Evolutionary conservation across 30 jellyfish, hydroid and myxozoan species (phyloP), one percentile per base, ranked within the genome.

Genomic region (Cassiopea xamachana): DNA sequence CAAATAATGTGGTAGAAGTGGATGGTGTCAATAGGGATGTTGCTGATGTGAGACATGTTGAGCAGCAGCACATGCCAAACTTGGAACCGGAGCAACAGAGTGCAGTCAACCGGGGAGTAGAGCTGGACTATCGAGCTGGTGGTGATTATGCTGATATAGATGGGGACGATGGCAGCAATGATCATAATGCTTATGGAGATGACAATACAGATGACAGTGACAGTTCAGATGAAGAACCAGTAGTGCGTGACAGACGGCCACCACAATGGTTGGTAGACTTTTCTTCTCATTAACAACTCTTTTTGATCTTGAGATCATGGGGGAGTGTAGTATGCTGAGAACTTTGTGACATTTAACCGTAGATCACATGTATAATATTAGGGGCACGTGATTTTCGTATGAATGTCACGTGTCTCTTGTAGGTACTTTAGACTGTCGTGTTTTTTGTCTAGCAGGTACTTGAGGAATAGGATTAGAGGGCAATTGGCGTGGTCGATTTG

Each of bases 1-100:
- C 90, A 14, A 14, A 59, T 14, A 27, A 55, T 19, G 55, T 17
- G 58, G 80, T 81, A 4, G 59, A 45, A 43, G 80, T 55, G 48
- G 90, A 81, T 81, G 90, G 90, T 18, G 55, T 45, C 43, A 39
- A 39, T 58, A 59, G 90, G 67, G 61, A 81, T 81, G 81, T 81
- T 13, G 47, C 49, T 16, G 87, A 78, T 48, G 78, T 78, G 47
- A 78, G 87, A 48, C 84, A 48, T 46, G 84, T 75, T 46, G 84
- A 43, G 78, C 78, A 69, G 78, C 78, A 69, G 78, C 78, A 69
- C 78, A 69, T 69, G 78, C 78, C 78, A 69, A 69, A 69, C 78
- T 69, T 69, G 78, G 78, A 69, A 69, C 78, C 48, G 16, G 78
- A 69, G 78, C 78, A 69, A 69, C 78, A 69, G 12, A 69, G 78